Evolutionary conservation across 2,797 vertebrate genomes (phyloP), one percentile per base, ranked within the genome.

Genomic region (Parambassis ranga): DNA sequence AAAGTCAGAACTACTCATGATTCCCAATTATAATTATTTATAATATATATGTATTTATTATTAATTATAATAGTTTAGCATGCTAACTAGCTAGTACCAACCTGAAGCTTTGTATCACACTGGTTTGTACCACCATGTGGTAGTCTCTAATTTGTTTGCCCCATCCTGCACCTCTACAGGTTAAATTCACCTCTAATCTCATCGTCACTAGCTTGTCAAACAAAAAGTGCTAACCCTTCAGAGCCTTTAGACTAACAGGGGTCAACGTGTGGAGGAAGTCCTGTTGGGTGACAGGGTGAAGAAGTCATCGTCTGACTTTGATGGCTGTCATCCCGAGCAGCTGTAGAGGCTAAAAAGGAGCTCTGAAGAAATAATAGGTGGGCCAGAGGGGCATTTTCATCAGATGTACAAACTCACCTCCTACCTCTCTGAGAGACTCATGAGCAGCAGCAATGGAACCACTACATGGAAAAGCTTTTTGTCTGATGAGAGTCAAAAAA

Each of bases 401-500:
- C 75, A 82, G 66, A 26, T 10, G 8, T 48, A 46, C 48, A 39
- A 50, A 65, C 59, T 59, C 65, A 43, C 63, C 74, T 11, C 67
- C 53, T 49, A 71, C 50, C 42, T 47, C 33, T 65, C 52, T 62
- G 47, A 62, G 67, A 65, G 69, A 51, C 48, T 63, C 7, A 57
- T 23, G 60, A 73, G 65, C 46, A 3, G 47, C 16, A 10, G 51
- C 60, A 61, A 44, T 65, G 43, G 75, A 56, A 28, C 37, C 30
- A 7, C 64, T 57, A 85, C 83, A 87, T 61, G 79, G 61, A 88
- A 83, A 84, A 83, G 83, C 83, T 90, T 75, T 88, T 81, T 86
- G 63, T 69, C 48, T 88, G 84, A 89, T 86, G 82, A 87, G 58
- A 69, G 65, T 28, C 19, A 30, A 61, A 19, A 52, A 41, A 41